Base-by-base conservation (phyloP, 2,888 invertebrate genomes). In the Malachius bipustulatus region DNA sequence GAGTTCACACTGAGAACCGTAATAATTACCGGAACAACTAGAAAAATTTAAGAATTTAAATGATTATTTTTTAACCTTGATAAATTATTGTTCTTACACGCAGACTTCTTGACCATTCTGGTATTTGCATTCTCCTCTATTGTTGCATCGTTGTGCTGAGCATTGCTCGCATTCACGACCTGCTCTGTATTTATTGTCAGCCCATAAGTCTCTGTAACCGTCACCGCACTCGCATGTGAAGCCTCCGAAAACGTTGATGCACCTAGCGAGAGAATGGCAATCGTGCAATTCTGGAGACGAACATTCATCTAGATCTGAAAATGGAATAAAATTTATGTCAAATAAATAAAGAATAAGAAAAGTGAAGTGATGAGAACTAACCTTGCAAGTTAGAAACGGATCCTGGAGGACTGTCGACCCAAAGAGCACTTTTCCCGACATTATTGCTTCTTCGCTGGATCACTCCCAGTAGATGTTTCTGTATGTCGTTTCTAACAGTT, bases 1-100 rank as follows among this genome's bases (percentile, higher is more conserved):
- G 34, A 90, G 77, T 59, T 90, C 89, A 52, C 91, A 91, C 44
- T 82, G 78, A 1, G 77, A 73, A 1, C 91, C 91, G 59, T 89
- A 90, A 61, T 85, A 89, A 43, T 82, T 83, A 0, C 85, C 80
- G n/a, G 77, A 67, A 50, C 90, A 90, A 34, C 82, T 82, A 56
- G 44, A 64, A 42, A 39, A 35, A n/a, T n/a, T n/a, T n/a, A n/a
- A n/a, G n/a, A n/a, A n/a, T n/a, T n/a, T n/a, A n/a, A n/a, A n/a
- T n/a, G n/a, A n/a, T n/a, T 30, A 12, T 19, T n/a, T 8, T 9
- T 28, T 28, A 24, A 12, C 15, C 14, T 14, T 15, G 8, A 8
- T 24, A 26, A n/a, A 3, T 30, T 6, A 10, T 11, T 15, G 30
- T 32, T 66, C 75, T 68, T 63, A 84, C 80, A 75, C 67, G 75